phyloP scores from a whole-genome alignment of 2,113 vertebrate genomes.

The Hypanus sabinus region DNA sequence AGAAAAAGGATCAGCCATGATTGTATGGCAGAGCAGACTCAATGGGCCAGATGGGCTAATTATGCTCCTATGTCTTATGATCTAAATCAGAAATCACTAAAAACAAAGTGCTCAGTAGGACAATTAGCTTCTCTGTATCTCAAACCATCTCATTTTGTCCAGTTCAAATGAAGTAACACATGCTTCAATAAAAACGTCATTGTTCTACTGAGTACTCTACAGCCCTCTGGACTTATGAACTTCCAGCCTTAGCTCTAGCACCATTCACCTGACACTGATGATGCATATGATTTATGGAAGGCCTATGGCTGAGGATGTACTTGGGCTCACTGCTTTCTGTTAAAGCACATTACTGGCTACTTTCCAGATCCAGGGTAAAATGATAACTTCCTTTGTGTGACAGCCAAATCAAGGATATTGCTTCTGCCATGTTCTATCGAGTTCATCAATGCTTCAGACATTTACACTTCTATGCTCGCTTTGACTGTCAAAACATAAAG shows the following conservation, averaged over 20 bases:
- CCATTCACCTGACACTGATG: background rate
- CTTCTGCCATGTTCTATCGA: too few species aligned
- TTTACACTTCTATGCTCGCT: too few species aligned
- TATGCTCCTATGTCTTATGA: too few species aligned
- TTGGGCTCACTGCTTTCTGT: background rate
- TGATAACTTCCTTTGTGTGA: background rate
- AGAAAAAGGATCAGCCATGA: too few species aligned
- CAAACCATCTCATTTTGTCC: background rate
- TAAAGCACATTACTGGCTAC: background rate
- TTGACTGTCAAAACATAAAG: too few species aligned
- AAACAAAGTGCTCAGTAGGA: background rate
- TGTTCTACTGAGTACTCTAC: too few species aligned
- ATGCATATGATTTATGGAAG: background rate
- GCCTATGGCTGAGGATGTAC: background rate
- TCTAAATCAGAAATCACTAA: background rate
- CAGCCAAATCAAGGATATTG: background rate
- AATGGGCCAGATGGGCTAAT: too few species aligned
- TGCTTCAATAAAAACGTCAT: background rate
- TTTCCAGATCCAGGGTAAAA: background rate
- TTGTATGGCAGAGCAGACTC: too few species aligned
- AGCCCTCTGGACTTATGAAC: background rate
- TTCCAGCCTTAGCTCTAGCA: background rate
- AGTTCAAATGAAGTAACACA: background rate
- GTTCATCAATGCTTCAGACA: too few species aligned
- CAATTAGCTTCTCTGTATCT: background rate